Evolutionary conservation across 2,797 vertebrate species (phyloP).

Genomic region (Leptatherina wallacei): DNA sequence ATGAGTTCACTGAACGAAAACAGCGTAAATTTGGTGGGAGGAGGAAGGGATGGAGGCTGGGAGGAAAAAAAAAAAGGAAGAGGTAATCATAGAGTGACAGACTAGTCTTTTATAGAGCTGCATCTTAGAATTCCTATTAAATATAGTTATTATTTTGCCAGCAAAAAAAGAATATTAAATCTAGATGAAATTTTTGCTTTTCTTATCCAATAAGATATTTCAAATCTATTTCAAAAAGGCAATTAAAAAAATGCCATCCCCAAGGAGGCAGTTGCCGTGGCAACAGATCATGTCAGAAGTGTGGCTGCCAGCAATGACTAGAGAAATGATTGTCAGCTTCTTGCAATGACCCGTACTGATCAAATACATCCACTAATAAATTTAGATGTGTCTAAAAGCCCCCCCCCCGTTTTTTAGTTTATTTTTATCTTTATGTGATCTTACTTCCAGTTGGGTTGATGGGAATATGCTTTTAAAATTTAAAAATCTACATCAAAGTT

Average conservation of each 20-base stretch:
- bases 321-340: not conserved
- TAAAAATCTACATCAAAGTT: too few species aligned
- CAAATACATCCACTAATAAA: not conserved
- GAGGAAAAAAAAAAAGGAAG: not conserved
- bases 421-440: too few species aligned
- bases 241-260: not conserved
- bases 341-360: not conserved
- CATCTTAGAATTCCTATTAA: not conserved
- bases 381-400: too few species aligned
- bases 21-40: constrained; percentile 80
- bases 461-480: too few species aligned
- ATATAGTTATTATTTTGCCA: not conserved
- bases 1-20: constrained; percentile 90
- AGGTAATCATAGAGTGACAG: not conserved
- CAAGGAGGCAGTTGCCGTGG: constrained; percentile 8
- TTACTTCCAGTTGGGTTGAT: too few species aligned
- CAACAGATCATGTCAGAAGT: not conserved
- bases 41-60: constrained; percentile 61
- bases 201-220: not conserved
- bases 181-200: not conserved
- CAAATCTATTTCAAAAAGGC: not conserved
- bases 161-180: not conserved
- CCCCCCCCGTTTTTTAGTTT: too few species aligned
- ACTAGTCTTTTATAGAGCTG: not conserved
- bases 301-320: not conserved